Evolutionary conservation across 1,140 invertebrate genomes (phyloP).

Genomic region (Calosoma granatense): DNA sequence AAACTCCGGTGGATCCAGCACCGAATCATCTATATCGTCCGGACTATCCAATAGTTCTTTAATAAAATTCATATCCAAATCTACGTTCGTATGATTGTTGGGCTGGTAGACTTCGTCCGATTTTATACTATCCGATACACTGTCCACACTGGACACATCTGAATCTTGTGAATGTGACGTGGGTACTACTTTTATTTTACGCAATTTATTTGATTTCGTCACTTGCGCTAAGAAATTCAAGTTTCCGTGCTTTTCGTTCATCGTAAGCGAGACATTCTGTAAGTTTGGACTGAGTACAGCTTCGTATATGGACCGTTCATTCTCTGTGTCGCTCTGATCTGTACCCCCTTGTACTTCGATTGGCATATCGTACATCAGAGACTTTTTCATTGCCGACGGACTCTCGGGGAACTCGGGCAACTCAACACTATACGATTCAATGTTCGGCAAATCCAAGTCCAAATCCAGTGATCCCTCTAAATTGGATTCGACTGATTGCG

Average conservation of each 20-base stretch:
- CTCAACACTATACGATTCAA: slow-evolving; percentile 7
- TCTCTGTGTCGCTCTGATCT: slow-evolving; percentile 29
- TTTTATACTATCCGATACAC: slow-evolving; percentile 30
- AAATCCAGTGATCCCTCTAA: neutral
- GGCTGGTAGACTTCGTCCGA: slow-evolving; percentile 27
- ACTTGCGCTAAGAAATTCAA: slow-evolving; percentile 32
- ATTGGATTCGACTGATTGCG: slow-evolving; percentile 2
- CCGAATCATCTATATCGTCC: neutral
- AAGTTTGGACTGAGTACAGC: slow-evolving; percentile 33
- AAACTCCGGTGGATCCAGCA: neutral
- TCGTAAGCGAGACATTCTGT: slow-evolving; percentile 31
- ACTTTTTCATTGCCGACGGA: slow-evolving; percentile 29
- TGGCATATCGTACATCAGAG: slow-evolving; percentile 27
- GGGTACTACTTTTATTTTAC: slow-evolving; percentile 27
- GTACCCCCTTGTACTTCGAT: slow-evolving; percentile 21
- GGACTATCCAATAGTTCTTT: slow-evolving; percentile 9
- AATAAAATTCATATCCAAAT: slow-evolving; percentile 3
- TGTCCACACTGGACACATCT: slow-evolving; percentile 30
- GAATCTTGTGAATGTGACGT: slow-evolving; percentile 22
- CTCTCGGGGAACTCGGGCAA: slow-evolving; percentile 26
- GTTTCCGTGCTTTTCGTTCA: slow-evolving; percentile 35
- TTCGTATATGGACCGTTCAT: slow-evolving; percentile 33
- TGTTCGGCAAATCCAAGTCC: neutral
- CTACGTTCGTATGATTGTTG: neutral
- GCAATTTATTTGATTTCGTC: slow-evolving; percentile 31